Evolutionary conservation across 2,113 vertebrate genomes (phyloP), one percentile per base, ranked within the genome.

Genomic region (Serinus canaria): DNA sequence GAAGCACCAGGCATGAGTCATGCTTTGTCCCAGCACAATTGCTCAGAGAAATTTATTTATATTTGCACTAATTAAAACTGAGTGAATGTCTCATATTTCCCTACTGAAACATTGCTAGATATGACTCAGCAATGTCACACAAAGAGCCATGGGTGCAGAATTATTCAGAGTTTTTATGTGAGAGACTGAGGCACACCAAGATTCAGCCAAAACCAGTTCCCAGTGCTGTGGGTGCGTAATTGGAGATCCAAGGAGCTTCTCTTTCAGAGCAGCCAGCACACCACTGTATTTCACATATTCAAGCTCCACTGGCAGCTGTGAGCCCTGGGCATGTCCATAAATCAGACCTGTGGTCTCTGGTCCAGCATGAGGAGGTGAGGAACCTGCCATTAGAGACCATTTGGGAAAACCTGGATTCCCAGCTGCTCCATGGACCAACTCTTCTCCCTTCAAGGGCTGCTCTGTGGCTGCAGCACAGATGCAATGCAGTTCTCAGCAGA

Each of bases 61-160:
- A 59, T 83, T 50, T 76, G 19, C 21, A 60, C 33, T 78, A 81
- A 91, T 89, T 84, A 66, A 83, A 94, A 78, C 25, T 27, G 39
- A 39, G 31, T 53, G 39, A 62, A 53, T 73, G 68, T 75, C 90
- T 94, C 0, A 0, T 88, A 22, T 66, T 92, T 92, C 33, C 30
- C 25, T 23, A 3, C 49, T 53, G 74, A 82, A 73, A 49, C 31
- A 46, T 28, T 49, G 11, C 15, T 74, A 33, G 41, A 28, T 72
- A 41, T 60, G 88, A 88, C 62, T 91, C 85, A 82, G 78, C 66
- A 85, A 1, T 35, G 58, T 88, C 72, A 74, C 46, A 85, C 63
- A 43, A 27, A 63, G 21, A 63, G 37, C 62, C 43, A 6, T 4
- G 13, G 35, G 11, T 66, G 59, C 70, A 55, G 66, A 47, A 33